Conservation (phyloP, 2,113 vertebrate species). For the Calidris pygmaea region DNA sequence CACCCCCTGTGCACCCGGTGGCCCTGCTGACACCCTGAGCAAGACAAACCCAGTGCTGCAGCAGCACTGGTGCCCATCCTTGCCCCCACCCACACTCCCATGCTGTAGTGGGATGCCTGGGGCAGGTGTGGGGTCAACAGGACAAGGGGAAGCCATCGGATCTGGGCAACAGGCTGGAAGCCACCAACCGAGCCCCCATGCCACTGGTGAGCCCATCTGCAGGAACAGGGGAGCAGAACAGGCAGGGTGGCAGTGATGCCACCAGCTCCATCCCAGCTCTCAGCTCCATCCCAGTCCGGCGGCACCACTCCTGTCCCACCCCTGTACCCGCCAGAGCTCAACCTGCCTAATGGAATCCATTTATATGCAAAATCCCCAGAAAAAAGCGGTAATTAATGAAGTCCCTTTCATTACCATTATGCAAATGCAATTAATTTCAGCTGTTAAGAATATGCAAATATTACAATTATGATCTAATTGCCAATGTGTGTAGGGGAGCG, state of each 20-base stretch:
- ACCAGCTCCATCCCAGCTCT: too few species aligned
- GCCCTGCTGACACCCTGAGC: background rate
- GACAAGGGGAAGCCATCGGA: background rate
- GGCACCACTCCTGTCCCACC: background rate
- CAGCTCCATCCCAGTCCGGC: background rate
- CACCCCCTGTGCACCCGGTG: background rate
- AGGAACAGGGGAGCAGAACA: background rate
- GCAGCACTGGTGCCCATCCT: background rate
- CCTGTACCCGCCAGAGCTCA: background rate
- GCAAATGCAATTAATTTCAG: slow-evolving; percentile 77
- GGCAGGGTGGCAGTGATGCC: background rate
- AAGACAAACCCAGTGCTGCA: fast-evolving
- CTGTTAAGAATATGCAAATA: slow-evolving; percentile 79
- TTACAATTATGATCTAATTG: slow-evolving; percentile 74
- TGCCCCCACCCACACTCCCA: fast-evolving
- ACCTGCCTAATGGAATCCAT: slow-evolving; percentile 49
- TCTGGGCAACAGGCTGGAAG: background rate
- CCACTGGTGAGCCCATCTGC: fast-evolving
- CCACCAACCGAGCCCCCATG: fast-evolving
- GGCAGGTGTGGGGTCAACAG: background rate
- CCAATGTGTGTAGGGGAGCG: slow-evolving; percentile 38
- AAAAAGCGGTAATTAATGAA: slow-evolving; percentile 75
- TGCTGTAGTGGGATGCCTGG: background rate
- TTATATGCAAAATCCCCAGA: slow-evolving; percentile 63
- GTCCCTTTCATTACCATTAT: slow-evolving; percentile 77